phyloP scores from a whole-genome alignment of 2,113 vertebrate genomes.

The Pachypanchax playfairii region DNA sequence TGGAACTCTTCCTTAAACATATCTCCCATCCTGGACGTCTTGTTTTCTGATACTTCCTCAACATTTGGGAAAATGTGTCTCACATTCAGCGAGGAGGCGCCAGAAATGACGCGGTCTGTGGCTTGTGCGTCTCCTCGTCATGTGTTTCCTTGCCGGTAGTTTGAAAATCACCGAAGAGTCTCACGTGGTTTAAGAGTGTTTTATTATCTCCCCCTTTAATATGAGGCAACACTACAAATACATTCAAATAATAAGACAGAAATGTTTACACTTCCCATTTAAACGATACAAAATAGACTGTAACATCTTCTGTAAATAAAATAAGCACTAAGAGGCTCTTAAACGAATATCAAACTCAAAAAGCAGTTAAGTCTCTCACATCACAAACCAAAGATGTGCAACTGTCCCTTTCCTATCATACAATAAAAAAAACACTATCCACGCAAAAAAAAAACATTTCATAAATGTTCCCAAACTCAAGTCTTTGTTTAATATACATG shows the following conservation, averaged over 20 bases:
- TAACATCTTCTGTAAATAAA: slow-evolving; percentile 56
- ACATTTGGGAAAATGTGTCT: background rate
- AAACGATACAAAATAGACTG: slow-evolving; percentile 55
- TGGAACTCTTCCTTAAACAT: background rate
- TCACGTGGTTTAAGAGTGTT: slow-evolving; percentile 43
- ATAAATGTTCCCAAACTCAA: slow-evolving; percentile 30
- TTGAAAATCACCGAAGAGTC: background rate
- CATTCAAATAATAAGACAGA: slow-evolving; percentile 54
- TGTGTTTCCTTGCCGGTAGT: no score
- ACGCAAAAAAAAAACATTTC: slow-evolving; percentile 31
- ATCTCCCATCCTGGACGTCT: background rate
- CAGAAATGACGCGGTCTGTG: slow-evolving; percentile 8
- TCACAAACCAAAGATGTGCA: slow-evolving; percentile 42
- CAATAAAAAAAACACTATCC: slow-evolving; percentile 22
- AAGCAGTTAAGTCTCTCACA: slow-evolving; percentile 22
- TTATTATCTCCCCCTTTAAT: slow-evolving; percentile 38
- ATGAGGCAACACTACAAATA: slow-evolving; percentile 62
- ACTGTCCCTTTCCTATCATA: slow-evolving; percentile 24
- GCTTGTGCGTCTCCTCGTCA: no score
- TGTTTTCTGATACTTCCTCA: slow-evolving; percentile 44
- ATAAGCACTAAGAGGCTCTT: slow-evolving; percentile 46
- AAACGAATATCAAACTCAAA: slow-evolving; percentile 54
- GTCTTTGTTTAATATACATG: slow-evolving; percentile 35
- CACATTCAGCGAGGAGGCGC: slow-evolving; percentile 8
- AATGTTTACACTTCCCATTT: slow-evolving; percentile 40